These are phyloP conservation scores for Lagorchestes hirsutus DNA, from an alignment of 2,797 vertebrate species.

Conservation along the genomic window DNA sequence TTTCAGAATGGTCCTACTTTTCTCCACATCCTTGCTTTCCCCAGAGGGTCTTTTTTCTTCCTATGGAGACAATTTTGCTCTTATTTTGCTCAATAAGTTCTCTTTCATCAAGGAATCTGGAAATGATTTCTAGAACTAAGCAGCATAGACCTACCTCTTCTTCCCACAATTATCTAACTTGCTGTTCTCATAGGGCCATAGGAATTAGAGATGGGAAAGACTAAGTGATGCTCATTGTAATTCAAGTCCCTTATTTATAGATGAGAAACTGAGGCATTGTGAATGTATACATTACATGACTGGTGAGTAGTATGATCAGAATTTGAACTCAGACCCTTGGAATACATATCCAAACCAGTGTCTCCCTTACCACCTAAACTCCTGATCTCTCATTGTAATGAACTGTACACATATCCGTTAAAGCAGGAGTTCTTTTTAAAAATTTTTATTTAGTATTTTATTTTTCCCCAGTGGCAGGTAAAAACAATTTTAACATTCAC, in stretches of 20 bases:
- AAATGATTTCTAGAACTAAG: not conserved
- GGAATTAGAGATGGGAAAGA: not conserved
- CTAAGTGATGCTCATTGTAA: not conserved
- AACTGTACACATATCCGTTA: not conserved
- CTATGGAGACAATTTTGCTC: not conserved
- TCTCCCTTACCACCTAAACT: not conserved
- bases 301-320: not conserved
- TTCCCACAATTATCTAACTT: not conserved
- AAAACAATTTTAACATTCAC: too few species aligned
- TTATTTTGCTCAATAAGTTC: too few species aligned
- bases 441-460: too few species aligned
- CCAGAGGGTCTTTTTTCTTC: not conserved
- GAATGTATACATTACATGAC: not conserved
- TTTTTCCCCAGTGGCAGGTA: too few species aligned
- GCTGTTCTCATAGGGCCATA: not conserved
- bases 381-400: not conserved
- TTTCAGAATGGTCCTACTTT: too few species aligned
- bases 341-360: not conserved
- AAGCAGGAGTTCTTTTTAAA: too few species aligned
- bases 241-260: not conserved
- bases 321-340: not conserved
- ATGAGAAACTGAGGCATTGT: not conserved
- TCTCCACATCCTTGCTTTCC: not conserved
- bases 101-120: not conserved
- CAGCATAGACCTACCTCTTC: not conserved